Base-by-base conservation (phyloP, 2,888 invertebrate genomes). In the Neoitamus cyanurus region DNA sequence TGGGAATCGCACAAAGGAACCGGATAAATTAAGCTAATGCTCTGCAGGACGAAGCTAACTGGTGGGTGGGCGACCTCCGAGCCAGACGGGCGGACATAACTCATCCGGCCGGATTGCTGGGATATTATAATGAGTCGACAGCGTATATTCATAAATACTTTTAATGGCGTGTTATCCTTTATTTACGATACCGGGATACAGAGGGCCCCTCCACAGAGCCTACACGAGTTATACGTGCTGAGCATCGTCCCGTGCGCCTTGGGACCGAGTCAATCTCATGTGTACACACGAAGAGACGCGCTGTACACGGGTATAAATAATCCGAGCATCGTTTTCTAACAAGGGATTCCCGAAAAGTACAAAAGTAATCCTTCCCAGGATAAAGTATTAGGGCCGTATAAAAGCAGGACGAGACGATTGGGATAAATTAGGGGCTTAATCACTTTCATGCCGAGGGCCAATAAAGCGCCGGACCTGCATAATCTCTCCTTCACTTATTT, bases 71-170 rank as follows among this genome's bases (percentile, higher is more conserved):
- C 13, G 25, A 37, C 37, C 77, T 36, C 25, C 30, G 15, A 30
- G 30, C 20, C 31, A 13, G 13, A 11, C 46, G 28, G 9, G 31
- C 15, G 75, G 42, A 75, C 28, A 48, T 78, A 78, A 78, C 31
- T 48, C 48, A 78, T 48, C 58, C 31, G n/a, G 6, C 48, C 48
- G 48, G 78, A 78, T 42, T 46, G 31, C 25, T 25, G 58, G 78
- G 28, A 78, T 78, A 78, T 48, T 78, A 78, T 78, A 78, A 78
- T 78, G 48, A 58, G 78, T 78, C 48, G 78, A n/a, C 48, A 78
- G 31, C 78, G 78, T 78, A 78, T 78, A 78, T 78, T 78, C 78
- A 78, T 78, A 78, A 78, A 78, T 78, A 78, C 78, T 78, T 78
- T 78, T 78, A 48, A 78, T 78, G 48, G 78, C 58, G 78, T 78